phyloP scores from a whole-genome alignment of 2,888 invertebrate species.

The Drosophila pseudotakahashii region DNA sequence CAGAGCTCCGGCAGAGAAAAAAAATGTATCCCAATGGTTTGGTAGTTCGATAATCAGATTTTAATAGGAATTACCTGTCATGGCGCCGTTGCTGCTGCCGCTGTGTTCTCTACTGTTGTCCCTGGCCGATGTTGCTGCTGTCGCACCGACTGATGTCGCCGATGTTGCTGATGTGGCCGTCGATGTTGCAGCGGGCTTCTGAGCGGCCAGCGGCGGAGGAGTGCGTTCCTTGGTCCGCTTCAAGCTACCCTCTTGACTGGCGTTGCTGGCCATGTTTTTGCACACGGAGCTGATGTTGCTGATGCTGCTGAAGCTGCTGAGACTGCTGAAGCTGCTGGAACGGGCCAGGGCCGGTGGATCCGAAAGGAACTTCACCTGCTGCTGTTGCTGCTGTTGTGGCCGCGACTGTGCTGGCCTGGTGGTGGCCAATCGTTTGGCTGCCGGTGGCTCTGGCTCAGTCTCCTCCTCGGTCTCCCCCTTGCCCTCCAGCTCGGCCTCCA shows the following conservation, averaged over 20 bases:
- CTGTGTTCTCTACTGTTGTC: slow-evolving; percentile 24
- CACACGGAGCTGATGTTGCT: slow-evolving; percentile 55
- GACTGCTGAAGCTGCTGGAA: slow-evolving; percentile 65
- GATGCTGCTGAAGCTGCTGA: slow-evolving; percentile 57
- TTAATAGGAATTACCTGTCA: slow-evolving; percentile 77
- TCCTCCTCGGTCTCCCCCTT: slow-evolving; percentile 18
- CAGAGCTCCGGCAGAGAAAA: too few species aligned
- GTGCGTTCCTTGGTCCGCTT: slow-evolving; percentile 56
- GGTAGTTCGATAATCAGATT: too few species aligned
- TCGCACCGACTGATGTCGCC: slow-evolving; percentile 23
- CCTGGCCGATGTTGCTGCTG: slow-evolving; percentile 53
- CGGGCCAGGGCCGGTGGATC: slow-evolving; percentile 71
- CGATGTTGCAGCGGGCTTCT: slow-evolving; percentile 48
- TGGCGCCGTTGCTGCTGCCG: slow-evolving; percentile 75
- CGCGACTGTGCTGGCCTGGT: slow-evolving; percentile 16
- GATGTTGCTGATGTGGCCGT: slow-evolving; percentile 41
- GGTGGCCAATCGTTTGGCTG: slow-evolving; percentile 60
- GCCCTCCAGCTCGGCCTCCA: slow-evolving; percentile 31
- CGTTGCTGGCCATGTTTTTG: slow-evolving; percentile 51
- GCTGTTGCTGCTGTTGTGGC: slow-evolving; percentile 33
- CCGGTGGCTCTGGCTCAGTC: slow-evolving; percentile 58
- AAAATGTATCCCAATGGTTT: too few species aligned
- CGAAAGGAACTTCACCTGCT: slow-evolving; percentile 58
- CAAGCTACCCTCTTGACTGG: slow-evolving; percentile 19
- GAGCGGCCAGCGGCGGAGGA: slow-evolving; percentile 61